Conservation (phyloP, 2,113 vertebrate genomes). For the Heterotilapia buettikoferi region DNA sequence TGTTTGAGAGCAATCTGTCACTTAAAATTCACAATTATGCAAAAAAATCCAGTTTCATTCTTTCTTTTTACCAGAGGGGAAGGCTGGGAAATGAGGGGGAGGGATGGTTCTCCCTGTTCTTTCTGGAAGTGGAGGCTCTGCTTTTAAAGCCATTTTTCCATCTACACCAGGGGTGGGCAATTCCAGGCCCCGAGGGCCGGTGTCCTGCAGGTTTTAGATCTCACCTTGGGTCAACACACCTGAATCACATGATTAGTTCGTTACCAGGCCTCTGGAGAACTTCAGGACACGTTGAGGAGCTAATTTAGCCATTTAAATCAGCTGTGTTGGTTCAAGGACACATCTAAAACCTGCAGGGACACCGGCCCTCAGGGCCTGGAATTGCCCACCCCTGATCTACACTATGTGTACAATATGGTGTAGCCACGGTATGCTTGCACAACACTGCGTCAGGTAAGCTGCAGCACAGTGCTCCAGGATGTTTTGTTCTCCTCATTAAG, state of each 20-base stretch:
- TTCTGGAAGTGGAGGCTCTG: not conserved
- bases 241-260: too few relatives aligned
- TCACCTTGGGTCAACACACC: too few relatives aligned
- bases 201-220: too few relatives aligned
- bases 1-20: not conserved
- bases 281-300: too few relatives aligned
- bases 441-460: not conserved
- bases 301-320: too few relatives aligned
- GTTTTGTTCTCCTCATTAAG: slow-evolving; percentile 20
- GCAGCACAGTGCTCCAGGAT: not conserved
- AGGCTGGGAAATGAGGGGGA: slow-evolving; percentile 41
- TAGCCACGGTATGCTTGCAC: not conserved
- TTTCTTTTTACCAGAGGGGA: not conserved
- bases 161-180: too few relatives aligned
- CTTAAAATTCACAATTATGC: not conserved
- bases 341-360: too few relatives aligned
- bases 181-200: too few relatives aligned
- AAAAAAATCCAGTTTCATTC: not conserved
- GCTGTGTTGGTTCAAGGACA: too few relatives aligned
- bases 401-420: not conserved
- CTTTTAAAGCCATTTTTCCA: slow-evolving; percentile 17
- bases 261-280: too few relatives aligned
- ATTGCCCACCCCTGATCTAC: too few relatives aligned
- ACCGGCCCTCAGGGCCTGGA: too few relatives aligned
- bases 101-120: slow-evolving; percentile 16